phyloP scores from a whole-genome alignment of 2,797 vertebrate genomes.

The Syngnathus acus region DNA sequence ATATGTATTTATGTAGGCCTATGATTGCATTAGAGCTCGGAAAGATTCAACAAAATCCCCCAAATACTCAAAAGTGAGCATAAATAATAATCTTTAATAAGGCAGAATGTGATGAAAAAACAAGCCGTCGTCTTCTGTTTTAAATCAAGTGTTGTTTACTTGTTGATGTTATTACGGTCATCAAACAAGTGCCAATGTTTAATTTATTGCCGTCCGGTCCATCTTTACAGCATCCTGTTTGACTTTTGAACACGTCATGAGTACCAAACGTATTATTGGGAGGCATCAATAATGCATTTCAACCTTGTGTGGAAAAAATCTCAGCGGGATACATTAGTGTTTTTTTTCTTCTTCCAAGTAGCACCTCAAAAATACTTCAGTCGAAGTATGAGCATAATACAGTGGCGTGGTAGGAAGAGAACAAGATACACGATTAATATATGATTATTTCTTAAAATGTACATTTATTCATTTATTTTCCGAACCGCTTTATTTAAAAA shows the following conservation, averaged over 20 bases:
- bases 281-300: conserved; percentile 87
- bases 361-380: too few species aligned
- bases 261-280: conserved; percentile 75
- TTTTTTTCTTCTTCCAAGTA: background rate
- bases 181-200: background rate
- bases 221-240: conserved; percentile 50
- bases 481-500: too few species aligned
- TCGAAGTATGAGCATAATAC: too few species aligned
- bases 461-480: too few species aligned
- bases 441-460: too few species aligned
- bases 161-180: background rate
- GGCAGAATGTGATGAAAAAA: background rate
- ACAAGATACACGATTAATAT: too few species aligned
- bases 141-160: background rate
- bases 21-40: too few species aligned
- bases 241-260: conserved; percentile 69
- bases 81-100: background rate
- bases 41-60: background rate
- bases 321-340: background rate
- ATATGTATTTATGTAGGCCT: too few species aligned
- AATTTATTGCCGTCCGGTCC: conserved; percentile 35
- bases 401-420: too few species aligned
- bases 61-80: background rate
- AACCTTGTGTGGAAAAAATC: background rate
- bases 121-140: too few species aligned